Percentiles rank a stretch among this genome's conserved stretches.
Conservation (phyloP, 1,140 invertebrate genomes). For the Heterodera carotae region DNA sequence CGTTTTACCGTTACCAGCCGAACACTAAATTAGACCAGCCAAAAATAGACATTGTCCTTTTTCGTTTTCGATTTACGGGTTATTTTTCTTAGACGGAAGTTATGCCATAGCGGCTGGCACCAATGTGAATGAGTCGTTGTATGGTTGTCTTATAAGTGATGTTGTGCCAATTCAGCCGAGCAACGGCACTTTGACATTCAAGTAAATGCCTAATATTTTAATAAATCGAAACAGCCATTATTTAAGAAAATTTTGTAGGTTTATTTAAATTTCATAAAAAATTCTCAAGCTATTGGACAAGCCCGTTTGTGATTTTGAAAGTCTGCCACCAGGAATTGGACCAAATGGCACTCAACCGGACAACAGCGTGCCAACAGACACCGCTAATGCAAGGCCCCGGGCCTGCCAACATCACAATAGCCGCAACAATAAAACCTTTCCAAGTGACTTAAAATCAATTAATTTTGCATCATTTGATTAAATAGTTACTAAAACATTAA, state of each 20-base stretch:
- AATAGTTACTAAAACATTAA: neutral
- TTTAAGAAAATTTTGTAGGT: neutral
- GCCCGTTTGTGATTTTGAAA: slow-evolving; percentile 18
- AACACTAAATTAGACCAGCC: neutral
- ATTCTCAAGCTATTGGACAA: slow-evolving; percentile 21
- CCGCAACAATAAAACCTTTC: neutral
- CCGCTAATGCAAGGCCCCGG: slow-evolving; percentile 17
- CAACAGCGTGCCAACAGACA: neutral
- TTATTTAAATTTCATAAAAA: neutral
- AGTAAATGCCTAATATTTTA: neutral
- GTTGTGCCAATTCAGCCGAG: neutral
- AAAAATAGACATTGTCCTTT: neutral
- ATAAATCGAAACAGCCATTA: too few relatives aligned
- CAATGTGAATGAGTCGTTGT: neutral
- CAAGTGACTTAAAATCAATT: neutral
- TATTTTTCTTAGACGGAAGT: slow-evolving; percentile 15
- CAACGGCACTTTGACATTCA: slow-evolving; percentile 20
- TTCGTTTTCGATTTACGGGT: neutral
- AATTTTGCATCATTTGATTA: neutral
- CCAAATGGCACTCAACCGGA: neutral
- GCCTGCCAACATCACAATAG: slow-evolving; percentile 5
- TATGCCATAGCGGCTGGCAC: slow-evolving; percentile 19
- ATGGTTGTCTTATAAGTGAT: slow-evolving; percentile 16
- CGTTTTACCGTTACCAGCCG: neutral
- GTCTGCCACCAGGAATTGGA: slow-evolving; percentile 17